These are phyloP conservation scores for Sweltsa coloradensis DNA, from an alignment of 1,140 invertebrate genomes.

Conservation along the genomic window DNA sequence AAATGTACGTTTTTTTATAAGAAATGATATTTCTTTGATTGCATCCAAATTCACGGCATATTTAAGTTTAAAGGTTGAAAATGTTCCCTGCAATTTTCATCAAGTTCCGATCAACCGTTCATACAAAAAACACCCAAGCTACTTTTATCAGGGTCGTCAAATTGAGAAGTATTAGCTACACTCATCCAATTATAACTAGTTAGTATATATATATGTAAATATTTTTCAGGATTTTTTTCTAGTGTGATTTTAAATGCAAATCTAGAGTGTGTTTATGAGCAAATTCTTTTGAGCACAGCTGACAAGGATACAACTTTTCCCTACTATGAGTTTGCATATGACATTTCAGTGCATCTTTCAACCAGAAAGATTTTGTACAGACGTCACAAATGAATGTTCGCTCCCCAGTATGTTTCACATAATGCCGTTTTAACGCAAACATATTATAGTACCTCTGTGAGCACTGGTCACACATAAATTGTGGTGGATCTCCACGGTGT, in stretches of 20 bases:
- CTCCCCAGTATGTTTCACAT: slow-evolving; percentile 54
- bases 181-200: too few species aligned
- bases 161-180: too few species aligned
- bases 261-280: slow-evolving; percentile 8
- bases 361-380: slow-evolving; percentile 43
- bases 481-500: slow-evolving; percentile 5
- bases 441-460: slow-evolving; percentile 10
- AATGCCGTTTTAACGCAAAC: slow-evolving; percentile 11
- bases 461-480: slow-evolving; percentile 10
- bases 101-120: too few species aligned
- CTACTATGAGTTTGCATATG: slow-evolving; percentile 6
- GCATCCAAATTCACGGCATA: too few species aligned
- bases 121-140: too few species aligned
- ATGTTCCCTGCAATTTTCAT: too few species aligned
- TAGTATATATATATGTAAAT: too few species aligned
- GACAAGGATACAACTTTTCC: slow-evolving; percentile 7
- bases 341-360: slow-evolving; percentile 6
- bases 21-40: too few species aligned
- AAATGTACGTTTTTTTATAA: too few species aligned
- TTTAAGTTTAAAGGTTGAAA: too few species aligned
- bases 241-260: slow-evolving; percentile 2
- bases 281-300: slow-evolving; percentile 2
- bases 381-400: slow-evolving; percentile 64
- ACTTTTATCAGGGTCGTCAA: too few species aligned
- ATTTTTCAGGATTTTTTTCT: neutral